phyloP scores from a whole-genome alignment of 2,113 vertebrate genomes.

The Arothron firmamentum region DNA sequence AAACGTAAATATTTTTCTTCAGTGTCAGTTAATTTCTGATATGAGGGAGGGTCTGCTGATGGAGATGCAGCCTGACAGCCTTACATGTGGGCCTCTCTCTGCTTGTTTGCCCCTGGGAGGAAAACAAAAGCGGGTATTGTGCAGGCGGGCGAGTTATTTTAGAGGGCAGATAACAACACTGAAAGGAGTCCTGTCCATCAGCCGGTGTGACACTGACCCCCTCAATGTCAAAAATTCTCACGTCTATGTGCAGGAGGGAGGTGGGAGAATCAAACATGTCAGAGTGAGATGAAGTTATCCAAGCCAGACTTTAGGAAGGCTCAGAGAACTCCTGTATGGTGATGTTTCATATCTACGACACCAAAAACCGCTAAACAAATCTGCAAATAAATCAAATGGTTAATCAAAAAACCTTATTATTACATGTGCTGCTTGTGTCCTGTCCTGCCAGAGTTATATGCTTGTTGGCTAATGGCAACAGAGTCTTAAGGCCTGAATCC shows the following conservation, averaged over 20 bases:
- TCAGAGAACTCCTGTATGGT: no score
- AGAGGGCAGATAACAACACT: constrained; percentile 34
- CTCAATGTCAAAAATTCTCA: no score
- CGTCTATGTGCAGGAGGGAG: not conserved
- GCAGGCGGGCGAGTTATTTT: constrained; percentile 22
- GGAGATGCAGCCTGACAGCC: constrained; percentile 1
- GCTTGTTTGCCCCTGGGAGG: constrained; percentile 20
- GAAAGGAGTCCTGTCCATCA: not conserved
- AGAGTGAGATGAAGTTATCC: no score
- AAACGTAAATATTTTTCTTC: no score
- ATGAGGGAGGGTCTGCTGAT: not conserved
- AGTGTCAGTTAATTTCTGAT: not conserved
- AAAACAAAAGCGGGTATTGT: constrained; percentile 55
- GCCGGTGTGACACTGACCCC: not conserved
- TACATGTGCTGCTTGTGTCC: constrained; percentile 7
- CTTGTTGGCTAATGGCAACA: constrained; percentile 41
- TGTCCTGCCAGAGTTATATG: constrained; percentile 26
- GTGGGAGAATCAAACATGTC: not conserved
- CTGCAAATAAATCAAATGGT: no score
- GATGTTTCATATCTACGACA: no score
- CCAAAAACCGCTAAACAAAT: no score
- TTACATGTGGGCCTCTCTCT: constrained; percentile 24
- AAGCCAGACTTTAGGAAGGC: no score
- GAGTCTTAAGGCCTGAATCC: constrained; percentile 66
- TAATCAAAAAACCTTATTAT: not conserved